phyloP scores from a whole-genome alignment of 1,140 invertebrate species.

The Euura lappo region DNA sequence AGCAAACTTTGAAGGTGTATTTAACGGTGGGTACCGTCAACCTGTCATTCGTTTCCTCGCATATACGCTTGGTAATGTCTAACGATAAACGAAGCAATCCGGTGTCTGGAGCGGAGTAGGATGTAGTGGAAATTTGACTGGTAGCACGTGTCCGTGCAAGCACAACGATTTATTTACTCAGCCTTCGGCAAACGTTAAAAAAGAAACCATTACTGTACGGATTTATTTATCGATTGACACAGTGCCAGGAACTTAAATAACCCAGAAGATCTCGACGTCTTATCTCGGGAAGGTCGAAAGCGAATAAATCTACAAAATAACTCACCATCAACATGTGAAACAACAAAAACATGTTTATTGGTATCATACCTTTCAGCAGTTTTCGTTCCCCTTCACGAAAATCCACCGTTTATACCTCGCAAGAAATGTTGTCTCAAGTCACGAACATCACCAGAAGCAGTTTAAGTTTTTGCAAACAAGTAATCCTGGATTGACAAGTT shows the following conservation, averaged over 20 bases:
- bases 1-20: not conserved
- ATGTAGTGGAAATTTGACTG: not conserved
- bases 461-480: not conserved
- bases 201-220: not conserved
- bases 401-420: not conserved
- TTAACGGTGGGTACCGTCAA: not conserved
- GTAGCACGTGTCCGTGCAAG: not conserved
- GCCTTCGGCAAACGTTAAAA: not conserved
- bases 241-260: not conserved
- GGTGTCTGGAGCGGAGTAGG: not conserved
- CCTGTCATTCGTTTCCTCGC: not conserved
- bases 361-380: not conserved
- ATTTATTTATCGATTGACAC: not conserved
- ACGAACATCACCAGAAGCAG: too few species aligned
- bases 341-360: not conserved
- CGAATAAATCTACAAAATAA: not conserved
- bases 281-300: not conserved
- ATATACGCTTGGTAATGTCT: not conserved
- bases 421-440: too few species aligned
- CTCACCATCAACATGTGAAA: not conserved
- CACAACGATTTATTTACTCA: not conserved
- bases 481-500: slow-evolving; percentile 1
- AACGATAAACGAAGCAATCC: too few species aligned
- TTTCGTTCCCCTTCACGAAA: not conserved
- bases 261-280: not conserved